Evolutionary conservation across 2,888 invertebrate species (phyloP).

Genomic region (Ormyrus labotus): DNA sequence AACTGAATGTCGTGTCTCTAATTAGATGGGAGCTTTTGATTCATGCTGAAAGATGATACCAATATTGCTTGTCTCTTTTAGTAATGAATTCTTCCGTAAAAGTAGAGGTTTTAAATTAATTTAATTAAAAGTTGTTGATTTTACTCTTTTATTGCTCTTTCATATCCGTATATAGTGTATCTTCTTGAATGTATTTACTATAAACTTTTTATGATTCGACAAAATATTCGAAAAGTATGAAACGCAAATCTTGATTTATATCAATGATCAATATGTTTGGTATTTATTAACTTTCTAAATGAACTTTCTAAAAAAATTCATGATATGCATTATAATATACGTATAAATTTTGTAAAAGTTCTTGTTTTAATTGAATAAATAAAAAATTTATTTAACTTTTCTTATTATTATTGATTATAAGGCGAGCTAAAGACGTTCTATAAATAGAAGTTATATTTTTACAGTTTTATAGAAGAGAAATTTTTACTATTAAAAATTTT

Average conservation of each 20-base stretch:
- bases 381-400: slow-evolving; percentile 29
- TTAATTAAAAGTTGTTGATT: no score
- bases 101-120: no score
- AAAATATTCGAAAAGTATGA: not conserved
- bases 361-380: slow-evolving; percentile 39
- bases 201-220: not conserved
- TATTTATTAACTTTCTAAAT: slow-evolving; percentile 52
- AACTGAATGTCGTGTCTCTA: slow-evolving; percentile 25
- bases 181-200: not conserved
- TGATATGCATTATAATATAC: slow-evolving; percentile 24
- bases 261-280: slow-evolving; percentile 17
- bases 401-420: slow-evolving; percentile 35
- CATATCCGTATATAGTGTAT: no score
- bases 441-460: slow-evolving; percentile 39
- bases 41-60: slow-evolving; percentile 1
- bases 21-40: slow-evolving; percentile 31
- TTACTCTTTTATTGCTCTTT: no score
- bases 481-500: no score
- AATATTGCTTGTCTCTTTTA: no score
- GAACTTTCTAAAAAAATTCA: slow-evolving; percentile 46
- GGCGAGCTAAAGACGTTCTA: slow-evolving; percentile 12
- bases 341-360: slow-evolving; percentile 35
- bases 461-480: no score
- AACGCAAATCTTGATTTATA: slow-evolving; percentile 25
- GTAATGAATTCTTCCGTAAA: no score